Percentiles rank a stretch among this genome's conserved stretches.
Evolutionary conservation across 2,113 vertebrate species (phyloP).

Genomic region (Carollia perspicillata): DNA sequence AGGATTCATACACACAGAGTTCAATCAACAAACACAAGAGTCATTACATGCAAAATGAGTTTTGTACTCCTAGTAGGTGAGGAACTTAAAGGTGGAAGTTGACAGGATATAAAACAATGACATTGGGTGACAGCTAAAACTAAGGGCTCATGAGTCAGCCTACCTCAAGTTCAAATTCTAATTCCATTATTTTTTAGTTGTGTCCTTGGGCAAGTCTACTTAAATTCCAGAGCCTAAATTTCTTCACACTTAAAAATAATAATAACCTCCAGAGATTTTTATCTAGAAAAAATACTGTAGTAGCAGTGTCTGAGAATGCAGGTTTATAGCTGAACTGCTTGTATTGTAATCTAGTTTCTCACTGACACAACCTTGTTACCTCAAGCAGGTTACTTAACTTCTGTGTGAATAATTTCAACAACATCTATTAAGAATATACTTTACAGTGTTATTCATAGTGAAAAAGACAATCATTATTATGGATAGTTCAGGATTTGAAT

Average conservation of each 20-base stretch:
- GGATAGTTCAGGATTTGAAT: not conserved
- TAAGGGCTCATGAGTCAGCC: not conserved
- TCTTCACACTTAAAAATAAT: not conserved
- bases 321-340: not conserved
- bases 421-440: not conserved
- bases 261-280: not conserved
- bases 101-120: not conserved
- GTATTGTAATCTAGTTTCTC: not conserved
- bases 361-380: not conserved
- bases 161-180: not conserved
- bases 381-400: not conserved
- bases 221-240: constrained; percentile 15
- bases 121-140: not conserved
- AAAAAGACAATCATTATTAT: not conserved
- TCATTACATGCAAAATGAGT: not conserved
- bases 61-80: not conserved
- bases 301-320: not conserved
- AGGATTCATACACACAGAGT: not conserved
- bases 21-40: not conserved
- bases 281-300: not conserved
- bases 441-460: not conserved
- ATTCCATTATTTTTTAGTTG: constrained; percentile 5
- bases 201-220: not conserved
- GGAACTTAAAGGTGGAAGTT: not conserved
- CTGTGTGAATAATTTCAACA: not conserved